phyloP scores from a whole-genome alignment of 1,140 invertebrate genomes.

The Hypothenemus hampei region DNA sequence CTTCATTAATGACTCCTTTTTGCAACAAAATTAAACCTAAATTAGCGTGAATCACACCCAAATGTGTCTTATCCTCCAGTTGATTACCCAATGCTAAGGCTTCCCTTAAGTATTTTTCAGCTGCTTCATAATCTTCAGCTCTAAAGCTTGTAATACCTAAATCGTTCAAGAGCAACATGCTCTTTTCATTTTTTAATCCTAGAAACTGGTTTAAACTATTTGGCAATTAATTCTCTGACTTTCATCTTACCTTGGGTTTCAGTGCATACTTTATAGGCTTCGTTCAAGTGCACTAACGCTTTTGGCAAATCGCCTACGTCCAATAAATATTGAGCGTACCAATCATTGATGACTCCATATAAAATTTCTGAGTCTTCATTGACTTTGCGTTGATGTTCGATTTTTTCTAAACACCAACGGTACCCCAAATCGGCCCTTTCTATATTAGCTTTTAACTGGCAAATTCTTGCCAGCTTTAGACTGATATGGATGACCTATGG shows the following conservation, averaged over 20 bases:
- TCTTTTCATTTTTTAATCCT: conserved; percentile 60
- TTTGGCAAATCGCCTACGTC: conserved; percentile 58
- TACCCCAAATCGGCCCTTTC: conserved; percentile 69
- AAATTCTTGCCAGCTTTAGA: conserved; percentile 68
- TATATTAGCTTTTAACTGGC: conserved; percentile 57
- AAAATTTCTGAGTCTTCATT: conserved; percentile 56
- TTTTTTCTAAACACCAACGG: conserved; percentile 67
- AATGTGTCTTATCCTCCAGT: conserved; percentile 59
- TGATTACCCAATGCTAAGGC: conserved; percentile 64
- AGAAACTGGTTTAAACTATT: neutral
- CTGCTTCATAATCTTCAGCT: conserved; percentile 60
- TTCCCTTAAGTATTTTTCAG: conserved; percentile 64
- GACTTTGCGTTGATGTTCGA: conserved; percentile 54
- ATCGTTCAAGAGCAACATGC: conserved; percentile 78
- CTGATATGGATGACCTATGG: conserved; percentile 64
- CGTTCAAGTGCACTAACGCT: conserved; percentile 62
- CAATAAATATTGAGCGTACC: conserved; percentile 74
- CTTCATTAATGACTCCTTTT: conserved; percentile 63
- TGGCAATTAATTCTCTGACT: neutral
- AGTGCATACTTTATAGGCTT: conserved; percentile 64
- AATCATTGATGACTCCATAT: conserved; percentile 69
- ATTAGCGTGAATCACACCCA: conserved; percentile 76
- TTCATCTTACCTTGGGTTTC: conserved; percentile 55
- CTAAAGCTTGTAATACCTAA: conserved; percentile 69
- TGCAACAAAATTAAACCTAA: conserved; percentile 74